Conservation (phyloP, 2,888 invertebrate genomes). For the Melanargia galathea region DNA sequence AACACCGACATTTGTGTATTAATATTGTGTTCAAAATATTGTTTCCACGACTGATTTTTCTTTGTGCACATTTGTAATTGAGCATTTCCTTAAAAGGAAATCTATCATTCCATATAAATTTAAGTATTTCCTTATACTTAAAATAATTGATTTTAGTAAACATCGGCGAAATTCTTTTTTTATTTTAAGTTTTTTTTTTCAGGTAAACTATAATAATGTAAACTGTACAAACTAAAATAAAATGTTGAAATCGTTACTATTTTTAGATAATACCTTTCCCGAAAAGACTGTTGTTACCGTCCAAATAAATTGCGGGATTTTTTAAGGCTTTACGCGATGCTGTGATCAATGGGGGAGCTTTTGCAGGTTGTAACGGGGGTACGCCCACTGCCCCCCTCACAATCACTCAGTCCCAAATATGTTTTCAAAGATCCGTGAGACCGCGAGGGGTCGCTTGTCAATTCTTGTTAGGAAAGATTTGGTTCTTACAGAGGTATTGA, state of each 20-base stretch:
- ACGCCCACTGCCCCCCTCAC: constrained; percentile 47
- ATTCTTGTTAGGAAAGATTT: constrained; percentile 68
- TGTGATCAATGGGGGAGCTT: constrained; percentile 77
- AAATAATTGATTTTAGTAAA: neutral
- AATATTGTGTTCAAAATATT: neutral
- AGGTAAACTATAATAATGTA: no score
- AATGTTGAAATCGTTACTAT: constrained; percentile 1
- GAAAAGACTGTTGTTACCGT: constrained; percentile 59
- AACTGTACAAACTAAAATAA: no score
- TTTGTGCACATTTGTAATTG: no score
- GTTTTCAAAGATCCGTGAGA: constrained; percentile 51
- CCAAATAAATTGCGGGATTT: constrained; percentile 79
- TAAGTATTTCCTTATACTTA: no score
- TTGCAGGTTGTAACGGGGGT: constrained; percentile 71
- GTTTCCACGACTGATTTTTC: no score
- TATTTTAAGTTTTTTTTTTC: no score
- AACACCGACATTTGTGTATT: neutral
- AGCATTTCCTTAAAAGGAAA: no score
- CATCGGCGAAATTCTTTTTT: neutral
- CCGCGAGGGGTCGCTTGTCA: constrained; percentile 61
- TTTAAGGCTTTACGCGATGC: constrained; percentile 75
- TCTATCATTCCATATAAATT: no score
- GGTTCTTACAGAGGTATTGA: constrained; percentile 24
- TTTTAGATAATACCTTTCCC: constrained; percentile 5
- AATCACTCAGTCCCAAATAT: constrained; percentile 48